Conservation (phyloP, 2,888 invertebrate genomes). For the Seira musarum region DNA sequence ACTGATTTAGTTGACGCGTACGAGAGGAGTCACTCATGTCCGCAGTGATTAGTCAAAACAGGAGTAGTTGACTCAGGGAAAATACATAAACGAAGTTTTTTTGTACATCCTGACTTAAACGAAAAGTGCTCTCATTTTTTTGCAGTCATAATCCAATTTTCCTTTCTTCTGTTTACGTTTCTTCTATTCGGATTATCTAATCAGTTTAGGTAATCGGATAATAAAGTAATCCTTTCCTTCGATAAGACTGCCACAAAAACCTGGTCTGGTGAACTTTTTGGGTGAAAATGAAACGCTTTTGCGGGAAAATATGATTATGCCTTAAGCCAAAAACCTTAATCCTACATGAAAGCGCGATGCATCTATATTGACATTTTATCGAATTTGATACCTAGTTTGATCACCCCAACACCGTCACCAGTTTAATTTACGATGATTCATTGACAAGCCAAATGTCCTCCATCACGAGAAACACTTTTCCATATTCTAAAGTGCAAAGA, state of each 20-base stretch:
- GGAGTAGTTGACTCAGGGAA: neutral
- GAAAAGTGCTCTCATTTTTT: neutral
- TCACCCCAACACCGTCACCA: constrained; percentile 14
- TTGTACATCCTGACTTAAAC: too few species aligned
- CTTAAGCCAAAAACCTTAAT: neutral
- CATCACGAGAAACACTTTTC: neutral
- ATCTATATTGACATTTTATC: neutral
- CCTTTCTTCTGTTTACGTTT: neutral
- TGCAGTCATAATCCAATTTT: neutral
- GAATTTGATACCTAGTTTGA: neutral
- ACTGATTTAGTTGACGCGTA: neutral
- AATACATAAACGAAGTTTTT: too few species aligned
- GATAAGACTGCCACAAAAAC: neutral
- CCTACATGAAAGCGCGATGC: neutral
- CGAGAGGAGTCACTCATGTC: neutral
- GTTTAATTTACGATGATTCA: constrained; percentile 10
- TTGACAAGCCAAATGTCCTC: neutral
- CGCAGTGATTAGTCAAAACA: neutral
- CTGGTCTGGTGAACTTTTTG: too few species aligned
- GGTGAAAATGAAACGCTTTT: neutral
- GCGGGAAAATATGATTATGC: neutral
- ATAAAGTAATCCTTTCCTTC: constrained; percentile 14
- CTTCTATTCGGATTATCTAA: too few species aligned
- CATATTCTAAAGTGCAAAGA: neutral
- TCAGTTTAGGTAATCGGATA: neutral